Conservation (phyloP, 2,113 vertebrate species). For the Anhinga anhinga region DNA sequence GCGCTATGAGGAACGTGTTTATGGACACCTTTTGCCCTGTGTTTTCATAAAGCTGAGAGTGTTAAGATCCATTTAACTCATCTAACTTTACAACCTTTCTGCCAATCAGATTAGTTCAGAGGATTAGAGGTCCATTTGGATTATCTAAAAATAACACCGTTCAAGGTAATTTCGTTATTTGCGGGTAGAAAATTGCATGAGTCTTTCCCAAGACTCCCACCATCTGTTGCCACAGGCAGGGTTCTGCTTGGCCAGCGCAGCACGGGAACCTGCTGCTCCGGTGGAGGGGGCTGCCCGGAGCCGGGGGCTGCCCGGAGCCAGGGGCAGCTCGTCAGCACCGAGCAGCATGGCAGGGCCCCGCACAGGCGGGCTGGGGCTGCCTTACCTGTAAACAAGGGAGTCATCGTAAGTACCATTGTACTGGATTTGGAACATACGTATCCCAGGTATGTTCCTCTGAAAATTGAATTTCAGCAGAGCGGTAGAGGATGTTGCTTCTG, state of each 20-base stretch:
- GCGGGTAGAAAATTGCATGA: background rate
- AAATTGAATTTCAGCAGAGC: slow-evolving; percentile 98
- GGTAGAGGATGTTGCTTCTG: slow-evolving; percentile 93
- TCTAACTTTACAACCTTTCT: slow-evolving; percentile 4
- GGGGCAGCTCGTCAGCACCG: rapidly evolving
- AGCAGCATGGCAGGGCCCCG: background rate
- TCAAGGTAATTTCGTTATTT: background rate
- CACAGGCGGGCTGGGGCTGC: background rate
- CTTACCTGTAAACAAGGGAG: slow-evolving; percentile 99
- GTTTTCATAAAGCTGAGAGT: background rate
- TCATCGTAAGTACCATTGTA: slow-evolving; percentile 98
- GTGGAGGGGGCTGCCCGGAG: background rate
- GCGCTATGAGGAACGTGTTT: background rate
- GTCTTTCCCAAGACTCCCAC: background rate
- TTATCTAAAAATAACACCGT: slow-evolving; percentile 23
- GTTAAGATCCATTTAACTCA: background rate
- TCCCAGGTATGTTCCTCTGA: slow-evolving; percentile 97
- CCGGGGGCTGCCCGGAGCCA: too few relatives aligned
- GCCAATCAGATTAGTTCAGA: slow-evolving; percentile 1
- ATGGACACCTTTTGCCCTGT: background rate
- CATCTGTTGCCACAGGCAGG: background rate
- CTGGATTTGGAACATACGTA: slow-evolving; percentile 99
- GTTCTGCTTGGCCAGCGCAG: rapidly evolving
- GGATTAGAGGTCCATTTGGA: slow-evolving; percentile 29
- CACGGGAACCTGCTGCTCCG: background rate